Evolutionary conservation across 2,113 vertebrate species (phyloP).

Genomic region (Macrotus californicus): DNA sequence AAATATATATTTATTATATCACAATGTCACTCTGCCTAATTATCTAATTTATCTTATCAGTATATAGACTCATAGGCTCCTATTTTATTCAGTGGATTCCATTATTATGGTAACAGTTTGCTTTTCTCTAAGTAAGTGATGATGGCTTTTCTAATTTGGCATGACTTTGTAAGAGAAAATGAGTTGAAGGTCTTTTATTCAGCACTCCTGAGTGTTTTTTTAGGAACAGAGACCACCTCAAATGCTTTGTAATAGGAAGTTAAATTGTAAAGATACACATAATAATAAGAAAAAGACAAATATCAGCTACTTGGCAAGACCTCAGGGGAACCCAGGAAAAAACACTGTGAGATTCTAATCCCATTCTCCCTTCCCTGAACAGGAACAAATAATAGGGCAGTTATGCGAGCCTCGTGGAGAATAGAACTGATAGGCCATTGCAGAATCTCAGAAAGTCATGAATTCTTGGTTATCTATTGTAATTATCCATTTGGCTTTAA

Average conservation of each 20-base stretch:
- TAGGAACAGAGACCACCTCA: background rate
- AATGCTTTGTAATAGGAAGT: background rate
- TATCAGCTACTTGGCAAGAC: background rate
- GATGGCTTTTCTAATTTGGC: background rate
- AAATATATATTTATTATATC: background rate
- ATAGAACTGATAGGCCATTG: background rate
- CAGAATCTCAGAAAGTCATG: background rate
- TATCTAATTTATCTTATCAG: background rate
- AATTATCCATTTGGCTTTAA: background rate
- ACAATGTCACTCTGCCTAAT: background rate
- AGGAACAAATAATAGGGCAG: background rate
- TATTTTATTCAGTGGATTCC: background rate
- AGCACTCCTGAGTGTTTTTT: background rate
- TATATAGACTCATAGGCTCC: background rate
- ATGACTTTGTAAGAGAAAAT: background rate
- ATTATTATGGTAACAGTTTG: background rate
- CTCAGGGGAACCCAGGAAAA: background rate
- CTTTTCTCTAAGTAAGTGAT: background rate
- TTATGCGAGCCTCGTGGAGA: background rate
- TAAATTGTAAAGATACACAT: background rate
- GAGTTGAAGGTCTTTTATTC: background rate
- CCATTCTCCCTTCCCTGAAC: background rate
- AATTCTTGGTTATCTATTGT: background rate
- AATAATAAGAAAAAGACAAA: background rate
- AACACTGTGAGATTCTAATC: background rate